phyloP scores from a whole-genome alignment of 2,888 invertebrate species.

The Meiosimyza decipiens region DNA sequence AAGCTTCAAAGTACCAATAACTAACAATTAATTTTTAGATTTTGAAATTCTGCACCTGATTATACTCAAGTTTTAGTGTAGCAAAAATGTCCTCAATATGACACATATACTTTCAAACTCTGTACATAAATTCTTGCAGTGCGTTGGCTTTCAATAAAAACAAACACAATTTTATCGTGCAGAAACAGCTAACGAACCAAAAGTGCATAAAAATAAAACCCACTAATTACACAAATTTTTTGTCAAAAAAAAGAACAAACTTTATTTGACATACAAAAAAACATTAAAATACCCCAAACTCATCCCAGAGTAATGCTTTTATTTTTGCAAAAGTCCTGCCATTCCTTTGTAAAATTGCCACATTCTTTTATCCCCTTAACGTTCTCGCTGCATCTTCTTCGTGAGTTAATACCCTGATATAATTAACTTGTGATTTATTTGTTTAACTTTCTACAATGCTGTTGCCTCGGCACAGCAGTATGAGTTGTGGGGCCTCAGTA shows the following conservation, averaged over 20 bases:
- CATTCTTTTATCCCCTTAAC: too few species aligned
- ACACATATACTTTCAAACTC: too few species aligned
- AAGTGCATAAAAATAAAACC: conserved; percentile 2
- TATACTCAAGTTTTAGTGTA: too few species aligned
- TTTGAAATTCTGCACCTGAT: too few species aligned
- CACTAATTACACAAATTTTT: background rate
- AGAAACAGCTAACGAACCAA: background rate
- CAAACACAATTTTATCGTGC: background rate
- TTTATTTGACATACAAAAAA: conserved; percentile 2
- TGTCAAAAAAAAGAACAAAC: background rate
- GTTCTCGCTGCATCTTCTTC: conserved; percentile 5
- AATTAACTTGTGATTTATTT: conserved; percentile 65
- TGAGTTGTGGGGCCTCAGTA: background rate
- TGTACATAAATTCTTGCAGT: background rate
- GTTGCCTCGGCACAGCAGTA: background rate
- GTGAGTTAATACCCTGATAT: conserved; percentile 61
- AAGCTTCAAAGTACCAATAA: too few species aligned
- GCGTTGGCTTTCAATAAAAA: background rate
- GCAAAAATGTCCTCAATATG: too few species aligned
- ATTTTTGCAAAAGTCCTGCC: background rate
- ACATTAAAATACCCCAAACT: too few species aligned
- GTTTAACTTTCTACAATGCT: conserved; percentile 55
- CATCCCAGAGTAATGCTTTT: background rate
- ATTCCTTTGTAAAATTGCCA: too few species aligned
- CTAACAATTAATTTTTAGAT: too few species aligned